Conservation (phyloP, 2,888 invertebrate genomes). For the Cantharis rufa region DNA sequence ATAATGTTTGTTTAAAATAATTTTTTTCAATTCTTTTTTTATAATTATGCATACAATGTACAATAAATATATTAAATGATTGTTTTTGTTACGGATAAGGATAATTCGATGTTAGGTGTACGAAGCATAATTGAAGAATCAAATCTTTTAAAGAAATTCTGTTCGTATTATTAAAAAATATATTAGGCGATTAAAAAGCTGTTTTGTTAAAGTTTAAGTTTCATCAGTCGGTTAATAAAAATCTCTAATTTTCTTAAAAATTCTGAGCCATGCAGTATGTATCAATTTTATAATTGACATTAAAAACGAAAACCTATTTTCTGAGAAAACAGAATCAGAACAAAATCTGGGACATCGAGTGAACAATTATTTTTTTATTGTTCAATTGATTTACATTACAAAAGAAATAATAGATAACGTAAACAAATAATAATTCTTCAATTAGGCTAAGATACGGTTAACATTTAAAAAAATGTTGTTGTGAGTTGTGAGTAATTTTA, state of each 20-base stretch:
- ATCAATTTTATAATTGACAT: not conserved
- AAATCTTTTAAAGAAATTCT: not conserved
- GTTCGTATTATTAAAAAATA: not conserved
- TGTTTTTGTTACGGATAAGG: not conserved
- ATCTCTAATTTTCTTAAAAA: not conserved
- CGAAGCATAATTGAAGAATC: not conserved
- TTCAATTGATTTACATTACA: no score
- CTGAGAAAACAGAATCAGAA: no score
- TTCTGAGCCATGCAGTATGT: not conserved
- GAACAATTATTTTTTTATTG: no score
- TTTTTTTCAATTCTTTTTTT: not conserved
- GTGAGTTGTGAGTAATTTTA: slow-evolving; percentile 19
- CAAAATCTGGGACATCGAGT: no score
- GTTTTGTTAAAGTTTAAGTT: not conserved
- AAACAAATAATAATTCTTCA: not conserved
- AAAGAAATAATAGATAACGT: no score
- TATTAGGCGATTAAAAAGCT: not conserved
- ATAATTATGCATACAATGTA: not conserved
- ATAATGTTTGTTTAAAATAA: slow-evolving; percentile 18
- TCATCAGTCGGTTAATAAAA: no score
- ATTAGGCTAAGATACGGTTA: not conserved
- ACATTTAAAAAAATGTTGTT: not conserved
- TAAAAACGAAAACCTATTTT: no score
- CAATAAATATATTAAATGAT: not conserved
- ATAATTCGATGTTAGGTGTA: not conserved